Evolutionary conservation across 2,113 vertebrate genomes (phyloP).

Genomic region (Dicerorhinus sumatrensis): DNA sequence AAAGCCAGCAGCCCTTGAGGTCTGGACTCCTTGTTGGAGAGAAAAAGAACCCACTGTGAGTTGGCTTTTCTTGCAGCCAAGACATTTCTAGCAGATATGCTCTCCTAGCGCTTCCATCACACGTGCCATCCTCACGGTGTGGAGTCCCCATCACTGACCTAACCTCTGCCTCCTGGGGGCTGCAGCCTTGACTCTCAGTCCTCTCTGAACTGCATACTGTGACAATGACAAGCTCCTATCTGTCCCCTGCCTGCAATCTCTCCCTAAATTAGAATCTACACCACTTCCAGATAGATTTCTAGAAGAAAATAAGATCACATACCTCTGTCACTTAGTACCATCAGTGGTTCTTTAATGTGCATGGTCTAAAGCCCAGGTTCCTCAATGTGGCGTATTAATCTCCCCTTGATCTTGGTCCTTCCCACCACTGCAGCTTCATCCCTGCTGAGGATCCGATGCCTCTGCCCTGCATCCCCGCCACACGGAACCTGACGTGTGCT

Average conservation of each 20-base stretch:
- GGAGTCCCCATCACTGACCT: too few relatives aligned
- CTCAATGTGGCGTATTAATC: too few relatives aligned
- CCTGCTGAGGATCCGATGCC: neutral
- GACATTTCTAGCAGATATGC: neutral
- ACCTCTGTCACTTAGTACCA: neutral
- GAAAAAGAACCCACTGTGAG: too few relatives aligned
- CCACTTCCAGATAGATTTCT: neutral
- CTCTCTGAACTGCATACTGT: neutral
- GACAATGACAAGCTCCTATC: neutral
- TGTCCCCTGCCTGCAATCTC: neutral
- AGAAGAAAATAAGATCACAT: neutral
- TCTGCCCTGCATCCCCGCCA: neutral
- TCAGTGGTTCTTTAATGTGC: too few relatives aligned
- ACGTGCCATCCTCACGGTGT: rapidly evolving
- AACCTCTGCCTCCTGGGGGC: neutral
- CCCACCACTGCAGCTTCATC: neutral
- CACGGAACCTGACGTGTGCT: neutral
- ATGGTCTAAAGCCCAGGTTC: neutral
- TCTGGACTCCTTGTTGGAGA: too few relatives aligned
- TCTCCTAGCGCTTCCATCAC: neutral
- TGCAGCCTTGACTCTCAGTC: neutral
- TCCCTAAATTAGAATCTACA: neutral
- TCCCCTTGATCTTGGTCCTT: too few relatives aligned
- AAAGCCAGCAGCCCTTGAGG: neutral
- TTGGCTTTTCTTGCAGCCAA: neutral